Evolutionary conservation across 2,888 invertebrate genomes (phyloP).

Genomic region (Sinotaia quadrata): DNA sequence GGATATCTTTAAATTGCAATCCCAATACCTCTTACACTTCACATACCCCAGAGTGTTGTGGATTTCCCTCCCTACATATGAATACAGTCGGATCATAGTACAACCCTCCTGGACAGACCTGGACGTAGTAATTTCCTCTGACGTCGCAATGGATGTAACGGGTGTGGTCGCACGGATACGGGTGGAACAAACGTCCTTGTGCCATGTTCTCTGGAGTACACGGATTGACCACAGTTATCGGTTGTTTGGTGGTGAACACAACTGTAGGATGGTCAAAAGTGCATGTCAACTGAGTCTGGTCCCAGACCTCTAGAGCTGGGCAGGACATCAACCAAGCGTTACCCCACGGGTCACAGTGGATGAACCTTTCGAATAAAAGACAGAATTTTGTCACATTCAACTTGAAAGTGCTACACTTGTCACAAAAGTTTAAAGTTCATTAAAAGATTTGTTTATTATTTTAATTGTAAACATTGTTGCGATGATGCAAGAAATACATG

Average conservation of each 20-base stretch:
- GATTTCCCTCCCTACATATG: slow-evolving; percentile 13
- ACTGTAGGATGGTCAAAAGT: slow-evolving; percentile 14
- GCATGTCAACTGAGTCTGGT: slow-evolving; percentile 29
- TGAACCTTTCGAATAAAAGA: slow-evolving; percentile 14
- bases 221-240: slow-evolving; percentile 21
- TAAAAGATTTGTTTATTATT: no score
- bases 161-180: slow-evolving; percentile 36
- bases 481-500: no score
- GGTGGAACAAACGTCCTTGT: slow-evolving; percentile 26
- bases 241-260: background rate
- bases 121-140: slow-evolving; percentile 30
- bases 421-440: no score
- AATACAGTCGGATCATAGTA: slow-evolving; percentile 15
- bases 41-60: background rate
- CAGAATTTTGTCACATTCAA: background rate
- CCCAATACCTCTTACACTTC: no score
- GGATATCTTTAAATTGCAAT: no score
- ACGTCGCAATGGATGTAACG: slow-evolving; percentile 41
- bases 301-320: slow-evolving; percentile 36
- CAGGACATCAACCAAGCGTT: slow-evolving; percentile 41
- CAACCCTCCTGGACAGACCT: slow-evolving; percentile 31
- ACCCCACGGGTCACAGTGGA: slow-evolving; percentile 47
- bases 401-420: background rate
- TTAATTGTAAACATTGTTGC: no score
- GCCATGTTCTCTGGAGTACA: slow-evolving; percentile 20